phyloP scores from a whole-genome alignment of 2,797 vertebrate species.

The Yasuhikotakia modesta region DNA sequence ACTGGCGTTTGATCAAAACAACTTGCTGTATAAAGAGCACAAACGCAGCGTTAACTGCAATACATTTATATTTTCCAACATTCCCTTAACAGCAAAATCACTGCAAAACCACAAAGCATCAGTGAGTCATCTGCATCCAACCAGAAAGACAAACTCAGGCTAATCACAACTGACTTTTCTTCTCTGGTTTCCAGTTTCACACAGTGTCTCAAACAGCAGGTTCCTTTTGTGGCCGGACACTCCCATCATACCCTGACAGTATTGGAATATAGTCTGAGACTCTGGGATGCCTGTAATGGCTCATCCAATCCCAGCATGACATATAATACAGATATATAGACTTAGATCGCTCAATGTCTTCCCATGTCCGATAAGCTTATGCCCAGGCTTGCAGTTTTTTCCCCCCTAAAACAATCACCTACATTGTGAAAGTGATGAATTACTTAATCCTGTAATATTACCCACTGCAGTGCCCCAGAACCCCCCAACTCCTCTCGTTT shows the following conservation, averaged over 20 bases:
- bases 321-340: slow-evolving; percentile 61
- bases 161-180: no score
- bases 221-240: neutral
- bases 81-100: neutral
- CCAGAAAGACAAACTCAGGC: slow-evolving; percentile 40
- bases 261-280: slow-evolving; percentile 54
- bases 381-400: slow-evolving; percentile 28
- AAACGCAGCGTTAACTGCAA: no score
- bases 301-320: slow-evolving; percentile 63
- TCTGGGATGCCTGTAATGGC: slow-evolving; percentile 49
- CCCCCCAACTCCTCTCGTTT: slow-evolving; percentile 1
- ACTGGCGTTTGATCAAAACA: no score
- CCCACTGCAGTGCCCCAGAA: slow-evolving; percentile 36
- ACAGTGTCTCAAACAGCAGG: neutral
- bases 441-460: slow-evolving; percentile 61
- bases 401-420: slow-evolving; percentile 51
- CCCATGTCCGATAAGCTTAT: slow-evolving; percentile 55
- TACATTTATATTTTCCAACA: neutral
- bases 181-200: no score
- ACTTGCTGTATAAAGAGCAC: no score
- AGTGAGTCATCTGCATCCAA: slow-evolving; percentile 37
- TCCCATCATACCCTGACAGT: slow-evolving; percentile 39
- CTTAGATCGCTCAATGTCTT: slow-evolving; percentile 57
- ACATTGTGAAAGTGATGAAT: slow-evolving; percentile 53
- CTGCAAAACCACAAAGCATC: slow-evolving; percentile 24